A percentile compares a stretch with the other conserved stretches of the same genome.
phyloP scores from a whole-genome alignment of 2,888 invertebrate genomes.

The Xylota sylvarum region DNA sequence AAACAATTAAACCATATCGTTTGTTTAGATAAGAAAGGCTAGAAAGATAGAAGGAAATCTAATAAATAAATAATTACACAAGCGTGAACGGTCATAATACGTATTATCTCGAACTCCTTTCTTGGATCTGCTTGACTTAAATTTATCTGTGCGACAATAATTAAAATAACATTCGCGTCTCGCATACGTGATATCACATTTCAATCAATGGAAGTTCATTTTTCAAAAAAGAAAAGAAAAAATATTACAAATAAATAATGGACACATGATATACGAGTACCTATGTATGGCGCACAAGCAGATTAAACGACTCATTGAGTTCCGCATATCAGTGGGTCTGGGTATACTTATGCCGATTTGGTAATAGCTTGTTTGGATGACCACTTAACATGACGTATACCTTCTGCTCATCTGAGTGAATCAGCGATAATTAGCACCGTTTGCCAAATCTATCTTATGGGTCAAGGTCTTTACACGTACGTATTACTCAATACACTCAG shows the following conservation, averaged over 20 bases:
- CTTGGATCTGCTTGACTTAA: constrained; percentile 40
- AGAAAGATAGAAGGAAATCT: constrained; percentile 44
- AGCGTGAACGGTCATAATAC: constrained; percentile 29
- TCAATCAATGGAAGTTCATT: constrained; percentile 54
- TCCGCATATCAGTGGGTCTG: constrained; percentile 24
- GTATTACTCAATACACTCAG: constrained; percentile 31
- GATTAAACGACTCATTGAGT: constrained; percentile 39
- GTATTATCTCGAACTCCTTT: constrained; percentile 24
- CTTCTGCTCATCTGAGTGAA: background rate
- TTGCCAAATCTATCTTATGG: constrained; percentile 45
- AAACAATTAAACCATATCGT: constrained; percentile 33
- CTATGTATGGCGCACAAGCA: constrained; percentile 7
- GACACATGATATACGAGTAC: constrained; percentile 14
- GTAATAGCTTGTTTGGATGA: constrained; percentile 23
- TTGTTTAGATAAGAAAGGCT: constrained; percentile 22
- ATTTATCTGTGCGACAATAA: constrained; percentile 27
- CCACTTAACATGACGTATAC: constrained; percentile 45
- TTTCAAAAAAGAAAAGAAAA: constrained; percentile 24
- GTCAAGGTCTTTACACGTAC: constrained; percentile 55
- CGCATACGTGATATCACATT: constrained; percentile 62
- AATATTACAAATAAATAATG: constrained; percentile 10
- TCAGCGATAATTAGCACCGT: constrained; percentile 50
- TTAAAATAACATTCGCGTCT: constrained; percentile 56
- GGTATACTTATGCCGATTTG: background rate
- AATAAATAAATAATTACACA: constrained; percentile 56